phyloP scores from a whole-genome alignment of 2,113 vertebrate species.

The Syngnathus floridae region DNA sequence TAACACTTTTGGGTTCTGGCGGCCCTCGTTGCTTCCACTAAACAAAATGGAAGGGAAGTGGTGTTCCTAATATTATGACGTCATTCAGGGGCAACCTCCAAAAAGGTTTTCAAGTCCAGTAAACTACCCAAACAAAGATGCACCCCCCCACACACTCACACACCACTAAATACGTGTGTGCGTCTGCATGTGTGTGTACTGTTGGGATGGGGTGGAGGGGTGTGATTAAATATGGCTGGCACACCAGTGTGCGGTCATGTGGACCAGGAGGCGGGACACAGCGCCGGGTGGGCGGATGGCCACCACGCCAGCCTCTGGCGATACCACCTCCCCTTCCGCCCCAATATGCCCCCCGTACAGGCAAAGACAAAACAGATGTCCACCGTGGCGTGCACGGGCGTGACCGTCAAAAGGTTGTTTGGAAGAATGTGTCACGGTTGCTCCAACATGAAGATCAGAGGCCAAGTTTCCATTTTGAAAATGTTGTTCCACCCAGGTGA shows the following conservation, averaged over 20 bases:
- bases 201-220: background rate
- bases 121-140: no score
- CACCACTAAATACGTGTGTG: background rate
- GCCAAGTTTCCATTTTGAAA: no score
- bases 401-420: background rate
- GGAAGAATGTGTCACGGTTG: background rate
- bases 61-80: no score
- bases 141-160: no score
- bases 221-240: constrained; percentile 49
- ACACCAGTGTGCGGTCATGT: constrained; percentile 34
- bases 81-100: no score
- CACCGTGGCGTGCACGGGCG: constrained; percentile 35
- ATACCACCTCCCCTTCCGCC: constrained; percentile 8
- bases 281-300: constrained; percentile 22
- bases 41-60: no score
- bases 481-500: no score
- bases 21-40: no score
- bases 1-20: no score
- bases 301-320: constrained; percentile 41
- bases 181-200: background rate
- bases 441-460: no score
- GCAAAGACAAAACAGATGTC: constrained; percentile 62
- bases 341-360: background rate
- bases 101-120: no score
- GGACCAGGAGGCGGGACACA: constrained; percentile 21